Base-by-base conservation (phyloP, 2,797 vertebrate species). In the Graptemys geographica region DNA sequence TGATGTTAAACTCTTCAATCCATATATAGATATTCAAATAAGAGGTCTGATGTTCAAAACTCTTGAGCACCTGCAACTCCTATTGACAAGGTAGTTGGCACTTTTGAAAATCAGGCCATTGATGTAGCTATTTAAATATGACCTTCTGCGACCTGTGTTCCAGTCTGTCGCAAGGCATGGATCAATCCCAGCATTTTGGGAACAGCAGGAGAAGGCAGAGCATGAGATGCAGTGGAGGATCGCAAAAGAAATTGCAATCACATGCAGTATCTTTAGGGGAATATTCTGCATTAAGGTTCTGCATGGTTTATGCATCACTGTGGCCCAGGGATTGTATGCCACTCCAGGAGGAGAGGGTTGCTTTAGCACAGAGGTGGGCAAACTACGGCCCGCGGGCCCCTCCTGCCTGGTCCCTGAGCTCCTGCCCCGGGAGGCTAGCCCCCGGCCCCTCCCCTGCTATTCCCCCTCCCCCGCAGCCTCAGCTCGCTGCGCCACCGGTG, bases 141-240 rank as follows among this genome's bases (percentile, higher is more conserved):
- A 82, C 19, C 55, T 86, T 25, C 8, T 0, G 0, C 49, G 56
- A 0, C 33, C 33, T 7, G 5, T 0, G 0, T 2, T 6, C 21
- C 5, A 11, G 49, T 81, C 33, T 19, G 21, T 3, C 0, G 49
- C 81, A 69, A 53, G 16, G 21, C 3, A 0, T 0, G 15, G 23
- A n/a, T 72, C 41, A 13, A 28, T 44, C n/a, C 27, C 72, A 28
- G 41, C 41, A 76, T 78, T 78, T 78, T 8, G 27, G 44, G 74
- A 78, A 78, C 25, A 49, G 23, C 74, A 6, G 41, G 25, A 47
- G 27, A 78, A 78, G 7, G 23, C 27, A 28, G 25, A 28, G 21
- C 27, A 10, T 78, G 74, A 49, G 27, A 47, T 47, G 62, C 72
- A 47, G 72, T 76, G 72, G 72, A 76, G 37, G 72, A 41, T 44